A percentile compares a stretch with the other conserved stretches of the same genome.
Evolutionary conservation across 2,113 vertebrate species (phyloP).

Genomic region (Tenebrosternarchus preto): DNA sequence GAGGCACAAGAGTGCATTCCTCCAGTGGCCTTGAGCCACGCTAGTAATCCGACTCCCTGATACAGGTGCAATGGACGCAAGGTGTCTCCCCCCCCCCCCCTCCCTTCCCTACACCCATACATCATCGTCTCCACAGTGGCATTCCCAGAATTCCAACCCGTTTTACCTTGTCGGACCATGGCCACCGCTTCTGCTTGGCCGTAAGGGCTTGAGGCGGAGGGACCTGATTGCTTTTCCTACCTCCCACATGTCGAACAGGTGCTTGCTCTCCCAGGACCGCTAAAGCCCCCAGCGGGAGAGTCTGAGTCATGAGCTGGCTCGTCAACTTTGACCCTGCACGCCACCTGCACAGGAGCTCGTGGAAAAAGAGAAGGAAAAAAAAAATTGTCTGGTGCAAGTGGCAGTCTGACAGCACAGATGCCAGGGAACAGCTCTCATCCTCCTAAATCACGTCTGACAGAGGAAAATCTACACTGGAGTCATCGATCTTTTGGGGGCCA

Average conservation of each 20-base stretch:
- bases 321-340: constrained; percentile 43
- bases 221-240: constrained; percentile 65
- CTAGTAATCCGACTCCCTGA: constrained; percentile 57
- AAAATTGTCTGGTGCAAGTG: neutral
- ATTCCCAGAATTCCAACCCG: constrained; percentile 67
- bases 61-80: constrained; percentile 76
- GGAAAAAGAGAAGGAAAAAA: constrained; percentile 34
- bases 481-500: too few relatives aligned
- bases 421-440: neutral
- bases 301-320: constrained; percentile 46
- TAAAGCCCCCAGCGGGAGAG: constrained; percentile 62
- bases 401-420: neutral
- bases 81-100: constrained; percentile 61
- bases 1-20: constrained; percentile 57
- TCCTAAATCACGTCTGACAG: neutral
- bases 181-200: constrained; percentile 50
- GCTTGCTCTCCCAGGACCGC: constrained; percentile 56
- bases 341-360: constrained; percentile 46
- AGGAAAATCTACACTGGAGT: neutral
- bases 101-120: constrained; percentile 37
- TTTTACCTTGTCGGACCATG: constrained; percentile 49
- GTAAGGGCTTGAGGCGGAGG: neutral
- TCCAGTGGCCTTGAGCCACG: constrained; percentile 28
- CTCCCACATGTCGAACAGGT: constrained; percentile 80
- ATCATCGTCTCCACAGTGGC: constrained; percentile 56